These are phyloP conservation scores for Calliphora vomitoria DNA, from an alignment of 2,888 invertebrate species.

Conservation along the genomic window DNA sequence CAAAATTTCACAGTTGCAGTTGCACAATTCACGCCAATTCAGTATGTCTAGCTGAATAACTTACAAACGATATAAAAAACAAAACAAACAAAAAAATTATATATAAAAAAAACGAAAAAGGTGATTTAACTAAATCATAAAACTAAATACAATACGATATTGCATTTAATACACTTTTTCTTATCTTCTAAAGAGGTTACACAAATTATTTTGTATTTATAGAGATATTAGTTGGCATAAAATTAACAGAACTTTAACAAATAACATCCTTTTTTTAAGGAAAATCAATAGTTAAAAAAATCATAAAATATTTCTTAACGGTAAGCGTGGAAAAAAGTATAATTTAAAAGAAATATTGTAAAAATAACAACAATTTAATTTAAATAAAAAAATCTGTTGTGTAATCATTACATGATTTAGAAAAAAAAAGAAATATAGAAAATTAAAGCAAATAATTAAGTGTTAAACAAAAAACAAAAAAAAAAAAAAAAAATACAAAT, in stretches of 20 bases:
- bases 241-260: slow-evolving; percentile 5
- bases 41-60: slow-evolving; percentile 68
- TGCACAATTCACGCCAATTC: slow-evolving; percentile 71
- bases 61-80: slow-evolving; percentile 41
- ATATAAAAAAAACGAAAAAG: slow-evolving; percentile 41
- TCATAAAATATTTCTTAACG: slow-evolving; percentile 2
- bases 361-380: background rate
- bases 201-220: slow-evolving; percentile 31
- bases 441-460: slow-evolving; percentile 16
- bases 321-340: slow-evolving; percentile 1
- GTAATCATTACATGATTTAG: slow-evolving; percentile 71
- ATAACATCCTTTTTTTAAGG: background rate
- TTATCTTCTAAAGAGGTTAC: slow-evolving; percentile 45
- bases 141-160: slow-evolving; percentile 23
- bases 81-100: slow-evolving; percentile 12
- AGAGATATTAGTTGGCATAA: slow-evolving; percentile 5
- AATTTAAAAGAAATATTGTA: background rate
- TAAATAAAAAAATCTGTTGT: slow-evolving; percentile 66
- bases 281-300: slow-evolving; percentile 9
- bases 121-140: slow-evolving; percentile 65
- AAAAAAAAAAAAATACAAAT: background rate
- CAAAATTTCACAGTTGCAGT: slow-evolving; percentile 69
- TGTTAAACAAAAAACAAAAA: background rate
- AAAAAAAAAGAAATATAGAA: slow-evolving; percentile 30
- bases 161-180: slow-evolving; percentile 29